A percentile compares a stretch with the other conserved stretches of the same genome.
Conservation (phyloP, 2,888 invertebrate genomes). For the Troides helena region DNA sequence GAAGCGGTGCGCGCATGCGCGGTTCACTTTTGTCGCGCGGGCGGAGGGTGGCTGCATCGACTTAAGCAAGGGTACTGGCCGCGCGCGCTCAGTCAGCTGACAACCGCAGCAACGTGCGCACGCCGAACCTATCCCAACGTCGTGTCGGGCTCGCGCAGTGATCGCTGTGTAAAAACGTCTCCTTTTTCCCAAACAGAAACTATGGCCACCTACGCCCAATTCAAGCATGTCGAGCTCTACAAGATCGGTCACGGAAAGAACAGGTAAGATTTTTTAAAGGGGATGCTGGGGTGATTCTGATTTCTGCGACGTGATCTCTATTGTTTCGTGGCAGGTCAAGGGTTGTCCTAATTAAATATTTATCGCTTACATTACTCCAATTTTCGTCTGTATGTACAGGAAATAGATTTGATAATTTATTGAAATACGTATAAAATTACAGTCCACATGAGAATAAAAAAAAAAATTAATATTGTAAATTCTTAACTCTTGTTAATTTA, state of each 20-base stretch:
- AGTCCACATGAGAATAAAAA: constrained; percentile 7
- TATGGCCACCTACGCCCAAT: constrained; percentile 96
- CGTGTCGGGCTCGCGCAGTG: constrained; percentile 42
- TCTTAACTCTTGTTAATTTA: constrained; percentile 8
- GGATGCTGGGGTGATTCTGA: constrained; percentile 46
- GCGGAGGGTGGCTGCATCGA: constrained; percentile 75
- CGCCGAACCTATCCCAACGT: constrained; percentile 39
- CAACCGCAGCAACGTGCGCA: constrained; percentile 55
- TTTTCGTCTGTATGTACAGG: neutral
- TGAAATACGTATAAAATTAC: constrained; percentile 10
- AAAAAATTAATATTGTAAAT: constrained; percentile 7
- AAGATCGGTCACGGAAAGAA: constrained; percentile 96
- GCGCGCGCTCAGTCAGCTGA: constrained; percentile 79
- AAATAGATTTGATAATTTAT: neutral
- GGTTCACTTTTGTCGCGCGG: constrained; percentile 60
- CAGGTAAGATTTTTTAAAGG: constrained; percentile 81
- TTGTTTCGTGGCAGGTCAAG: constrained; percentile 24
- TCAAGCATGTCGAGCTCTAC: constrained; percentile 96
- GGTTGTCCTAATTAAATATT: constrained; percentile 8
- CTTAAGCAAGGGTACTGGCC: constrained; percentile 69
- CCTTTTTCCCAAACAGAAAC: constrained; percentile 43
- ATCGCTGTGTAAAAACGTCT: constrained; percentile 40
- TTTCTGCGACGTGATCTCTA: constrained; percentile 1
- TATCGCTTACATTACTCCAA: neutral
- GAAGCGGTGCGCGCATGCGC: constrained; percentile 65